Percentiles rank a stretch among this genome's conserved stretches.
Conservation (phyloP, 53 echinoderm and acorn worm genomes). For the Actinopyga echinites region DNA sequence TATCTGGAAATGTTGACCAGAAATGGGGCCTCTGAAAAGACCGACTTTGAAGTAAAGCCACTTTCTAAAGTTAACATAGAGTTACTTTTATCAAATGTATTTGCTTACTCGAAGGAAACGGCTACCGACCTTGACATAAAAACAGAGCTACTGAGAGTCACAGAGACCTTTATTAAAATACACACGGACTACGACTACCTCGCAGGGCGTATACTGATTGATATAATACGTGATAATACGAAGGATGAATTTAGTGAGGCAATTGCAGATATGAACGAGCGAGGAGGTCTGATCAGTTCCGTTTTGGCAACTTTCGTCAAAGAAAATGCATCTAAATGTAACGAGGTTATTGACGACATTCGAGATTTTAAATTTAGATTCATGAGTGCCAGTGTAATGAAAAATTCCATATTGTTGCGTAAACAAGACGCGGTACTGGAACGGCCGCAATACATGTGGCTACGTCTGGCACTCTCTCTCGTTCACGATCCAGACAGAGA, state of each 20-base stretch:
- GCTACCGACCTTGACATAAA: too few relatives aligned
- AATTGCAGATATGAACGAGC: background rate
- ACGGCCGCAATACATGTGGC: background rate
- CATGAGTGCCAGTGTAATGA: background rate
- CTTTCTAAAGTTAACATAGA: too few relatives aligned
- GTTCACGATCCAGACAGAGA: background rate
- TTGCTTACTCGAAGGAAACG: too few relatives aligned
- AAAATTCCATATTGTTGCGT: background rate
- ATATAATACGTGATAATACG: background rate
- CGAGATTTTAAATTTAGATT: background rate
- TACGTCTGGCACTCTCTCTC: background rate
- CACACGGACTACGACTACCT: background rate
- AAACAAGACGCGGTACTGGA: background rate
- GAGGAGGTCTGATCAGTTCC: too few relatives aligned
- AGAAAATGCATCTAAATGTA: background rate
- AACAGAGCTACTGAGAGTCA: too few relatives aligned
- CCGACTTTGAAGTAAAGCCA: too few relatives aligned
- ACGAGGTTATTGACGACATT: background rate
- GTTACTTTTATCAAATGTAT: too few relatives aligned
- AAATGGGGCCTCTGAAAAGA: too few relatives aligned
- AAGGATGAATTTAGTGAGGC: background rate
- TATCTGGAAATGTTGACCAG: too few relatives aligned
- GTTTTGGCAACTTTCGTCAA: too few relatives aligned
- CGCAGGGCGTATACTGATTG: background rate
- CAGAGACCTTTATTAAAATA: too few relatives aligned